Evolutionary conservation across 1,140 invertebrate genomes (phyloP).

Genomic region (Heliothis subflexa): DNA sequence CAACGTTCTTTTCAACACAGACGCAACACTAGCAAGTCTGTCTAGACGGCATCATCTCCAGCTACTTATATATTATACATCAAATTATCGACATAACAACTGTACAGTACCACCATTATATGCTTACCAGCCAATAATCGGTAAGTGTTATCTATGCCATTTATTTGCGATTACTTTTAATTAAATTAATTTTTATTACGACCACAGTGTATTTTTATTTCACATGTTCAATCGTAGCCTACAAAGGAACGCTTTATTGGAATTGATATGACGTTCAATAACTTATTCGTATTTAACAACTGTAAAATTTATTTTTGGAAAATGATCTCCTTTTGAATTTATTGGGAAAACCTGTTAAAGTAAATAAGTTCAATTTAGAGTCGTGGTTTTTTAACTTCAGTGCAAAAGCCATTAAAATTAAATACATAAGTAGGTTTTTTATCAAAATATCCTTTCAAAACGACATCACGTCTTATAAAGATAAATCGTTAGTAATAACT

Average conservation of each 20-base stretch:
- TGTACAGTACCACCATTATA: constrained; percentile 18
- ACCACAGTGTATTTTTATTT: not conserved
- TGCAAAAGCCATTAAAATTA: too few species aligned
- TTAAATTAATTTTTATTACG: not conserved
- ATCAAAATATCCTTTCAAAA: not conserved
- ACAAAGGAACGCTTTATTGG: not conserved
- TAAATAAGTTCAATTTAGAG: too few species aligned
- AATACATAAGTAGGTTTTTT: not conserved
- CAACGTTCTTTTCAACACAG: constrained; percentile 35
- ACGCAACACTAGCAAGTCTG: constrained; percentile 41
- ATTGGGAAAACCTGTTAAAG: too few species aligned
- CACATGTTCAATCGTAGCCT: not conserved
- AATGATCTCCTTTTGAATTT: too few species aligned
- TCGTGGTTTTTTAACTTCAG: too few species aligned
- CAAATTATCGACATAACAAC: constrained; percentile 11
- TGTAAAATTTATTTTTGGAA: too few species aligned
- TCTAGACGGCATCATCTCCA: constrained; percentile 49
- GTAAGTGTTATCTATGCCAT: constrained; percentile 9
- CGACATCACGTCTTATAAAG: not conserved
- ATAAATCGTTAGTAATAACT: not conserved
- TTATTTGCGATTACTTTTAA: constrained; percentile 17
- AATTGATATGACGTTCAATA: too few species aligned
- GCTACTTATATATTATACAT: constrained; percentile 8
- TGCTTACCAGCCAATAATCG: constrained; percentile 3
- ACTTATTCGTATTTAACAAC: too few species aligned